Percentiles rank a stretch among this genome's conserved stretches.
Conservation (phyloP, 2,888 invertebrate genomes). For the Allacma fusca region DNA sequence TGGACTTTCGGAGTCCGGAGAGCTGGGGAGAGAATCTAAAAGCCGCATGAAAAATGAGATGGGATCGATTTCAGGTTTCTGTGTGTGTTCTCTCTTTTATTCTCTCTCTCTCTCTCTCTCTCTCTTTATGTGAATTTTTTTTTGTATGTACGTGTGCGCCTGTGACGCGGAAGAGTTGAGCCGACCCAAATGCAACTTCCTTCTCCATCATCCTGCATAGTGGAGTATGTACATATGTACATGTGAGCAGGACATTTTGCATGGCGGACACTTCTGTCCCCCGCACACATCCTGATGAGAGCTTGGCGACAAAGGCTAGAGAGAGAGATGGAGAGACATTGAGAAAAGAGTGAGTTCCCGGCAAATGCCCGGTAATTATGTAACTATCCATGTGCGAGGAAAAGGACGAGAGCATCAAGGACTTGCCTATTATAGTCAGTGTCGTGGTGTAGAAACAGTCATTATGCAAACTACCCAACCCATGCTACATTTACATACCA, state of each 20-base stretch:
- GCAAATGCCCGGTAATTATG: conserved; percentile 41
- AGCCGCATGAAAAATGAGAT: conserved; percentile 45
- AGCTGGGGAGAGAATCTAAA: conserved; percentile 12
- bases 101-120: conserved; percentile 28
- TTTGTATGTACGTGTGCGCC: neutral
- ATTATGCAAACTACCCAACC: conserved; percentile 23
- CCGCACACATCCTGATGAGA: neutral
- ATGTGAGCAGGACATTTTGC: conserved; percentile 17
- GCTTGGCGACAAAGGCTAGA: neutral
- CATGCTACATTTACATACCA: neutral
- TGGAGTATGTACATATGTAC: neutral
- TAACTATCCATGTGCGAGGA: conserved; percentile 27
- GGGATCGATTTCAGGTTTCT: conserved; percentile 40
- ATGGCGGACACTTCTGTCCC: conserved; percentile 36
- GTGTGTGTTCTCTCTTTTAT: conserved; percentile 7
- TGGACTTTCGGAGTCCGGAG: conserved; percentile 27
- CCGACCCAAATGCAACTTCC: conserved; percentile 38
- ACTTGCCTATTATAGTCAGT: neutral
- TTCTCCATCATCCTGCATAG: neutral
- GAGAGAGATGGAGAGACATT: conserved; percentile 10
- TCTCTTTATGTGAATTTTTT: conserved; percentile 31
- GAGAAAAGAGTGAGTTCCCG: conserved; percentile 32
- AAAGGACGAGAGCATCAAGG: conserved; percentile 17
- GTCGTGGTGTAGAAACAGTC: conserved; percentile 26
- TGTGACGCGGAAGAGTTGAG: conserved; percentile 27